Evolutionary conservation across 2,888 invertebrate genomes (phyloP).

Genomic region (Drosophila gaucha): DNA sequence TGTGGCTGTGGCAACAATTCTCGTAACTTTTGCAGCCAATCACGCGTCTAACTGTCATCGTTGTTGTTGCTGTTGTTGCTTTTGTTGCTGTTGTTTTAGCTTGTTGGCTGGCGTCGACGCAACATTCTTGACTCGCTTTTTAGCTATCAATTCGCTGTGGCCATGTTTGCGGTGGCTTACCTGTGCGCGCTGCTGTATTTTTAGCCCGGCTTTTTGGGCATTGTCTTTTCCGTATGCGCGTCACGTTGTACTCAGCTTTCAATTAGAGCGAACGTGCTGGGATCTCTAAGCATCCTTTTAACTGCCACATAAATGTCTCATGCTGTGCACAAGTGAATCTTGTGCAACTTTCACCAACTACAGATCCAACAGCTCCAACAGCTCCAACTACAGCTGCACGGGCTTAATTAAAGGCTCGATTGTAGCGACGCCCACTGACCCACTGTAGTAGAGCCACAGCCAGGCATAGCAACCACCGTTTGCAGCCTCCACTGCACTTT

Average conservation of each 20-base stretch:
- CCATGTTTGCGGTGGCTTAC: slow-evolving; percentile 46
- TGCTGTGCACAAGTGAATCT: slow-evolving; percentile 66
- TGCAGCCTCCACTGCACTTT: slow-evolving; percentile 30
- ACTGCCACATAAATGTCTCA: slow-evolving; percentile 75
- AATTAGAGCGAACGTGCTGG: slow-evolving; percentile 73
- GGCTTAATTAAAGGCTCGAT: slow-evolving; percentile 50
- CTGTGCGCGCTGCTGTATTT: slow-evolving; percentile 33
- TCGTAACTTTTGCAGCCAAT: slow-evolving; percentile 60
- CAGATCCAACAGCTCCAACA: slow-evolving; percentile 21
- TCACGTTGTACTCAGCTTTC: slow-evolving; percentile 72
- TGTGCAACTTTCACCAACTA: slow-evolving; percentile 69
- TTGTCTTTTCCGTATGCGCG: slow-evolving; percentile 49
- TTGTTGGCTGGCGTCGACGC: slow-evolving; percentile 59
- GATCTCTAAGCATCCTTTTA: slow-evolving; percentile 72
- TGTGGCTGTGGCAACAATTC: slow-evolving; percentile 36
- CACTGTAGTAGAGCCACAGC: slow-evolving; percentile 31
- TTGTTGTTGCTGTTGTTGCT: slow-evolving; percentile 34
- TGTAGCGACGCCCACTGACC: slow-evolving; percentile 66
- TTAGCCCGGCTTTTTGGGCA: slow-evolving; percentile 39
- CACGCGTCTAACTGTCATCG: slow-evolving; percentile 66
- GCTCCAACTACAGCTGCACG: slow-evolving; percentile 21
- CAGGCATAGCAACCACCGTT: not conserved
- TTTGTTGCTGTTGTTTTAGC: no score
- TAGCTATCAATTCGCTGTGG: slow-evolving; percentile 62
- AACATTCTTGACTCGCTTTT: slow-evolving; percentile 70